Evolutionary conservation across 2,113 vertebrate species (phyloP), one percentile per base, ranked within the genome.

Genomic region (Tursiops truncatus): DNA sequence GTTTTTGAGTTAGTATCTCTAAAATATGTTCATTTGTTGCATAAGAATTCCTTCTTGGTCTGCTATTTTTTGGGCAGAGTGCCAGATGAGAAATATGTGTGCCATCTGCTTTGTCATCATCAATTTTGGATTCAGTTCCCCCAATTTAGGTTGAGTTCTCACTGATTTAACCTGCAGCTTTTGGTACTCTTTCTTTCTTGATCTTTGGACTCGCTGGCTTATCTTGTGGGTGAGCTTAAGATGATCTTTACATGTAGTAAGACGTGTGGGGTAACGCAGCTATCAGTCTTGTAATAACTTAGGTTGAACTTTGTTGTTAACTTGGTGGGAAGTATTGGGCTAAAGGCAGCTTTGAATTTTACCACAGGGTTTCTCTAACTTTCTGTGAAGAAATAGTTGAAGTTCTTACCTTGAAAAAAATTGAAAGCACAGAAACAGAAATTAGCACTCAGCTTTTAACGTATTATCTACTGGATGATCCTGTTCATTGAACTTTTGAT

Each of bases 31-130:
- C 53, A 63, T 81, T 67, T 85, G 76, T 95, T 97, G 95, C 91
- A 53, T 93, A 96, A 96, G 91, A 94, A 88, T 65, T 82, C 56
- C 95, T 94, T 31, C 84, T 97, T 93, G 41, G 41, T 74, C 95
- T 94, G 89, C 89, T 93, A 0, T 91, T 95, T 85, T 87, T 96
- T 77, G 82, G 94, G 77, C 73, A 60, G 71, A 96, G 81, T 94
- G 77, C 71, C 73, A 31, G 53, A 41, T 79, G 81, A 80, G 58
- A 89, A 89, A 87, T 84, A 68, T 83, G 63, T 86, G 12, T 84
- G 17, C 68, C 92, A 96, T 95, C 91, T 97, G 89, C 83, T 93
- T 91, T 96, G 73, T 95, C 91, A 95, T 88, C 63, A 76, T 84
- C 86, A 77, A 50, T 96, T 95, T 97, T 89, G 89, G 28, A 91